Evolutionary conservation across 2,888 invertebrate species (phyloP).

Genomic region (Hoplodrina blanda): DNA sequence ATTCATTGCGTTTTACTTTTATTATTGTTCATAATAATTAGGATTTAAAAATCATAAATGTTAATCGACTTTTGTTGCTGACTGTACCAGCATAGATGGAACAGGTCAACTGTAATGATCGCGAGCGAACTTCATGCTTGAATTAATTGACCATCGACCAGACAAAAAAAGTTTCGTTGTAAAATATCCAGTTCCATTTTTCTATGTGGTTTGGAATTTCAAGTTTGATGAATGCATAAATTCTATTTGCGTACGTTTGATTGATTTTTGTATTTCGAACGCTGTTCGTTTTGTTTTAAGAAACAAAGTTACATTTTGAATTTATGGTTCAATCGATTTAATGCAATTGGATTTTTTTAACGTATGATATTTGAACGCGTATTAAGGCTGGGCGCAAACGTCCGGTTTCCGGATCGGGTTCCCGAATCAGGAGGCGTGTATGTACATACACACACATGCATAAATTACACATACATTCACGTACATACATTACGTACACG

Average conservation of each 20-base stretch:
- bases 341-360: neutral
- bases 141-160: constrained; percentile 24
- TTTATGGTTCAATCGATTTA: constrained; percentile 5
- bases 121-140: constrained; percentile 25
- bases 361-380: neutral
- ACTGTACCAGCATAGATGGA: constrained; percentile 8
- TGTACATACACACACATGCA: too few relatives aligned
- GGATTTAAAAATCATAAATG: too few relatives aligned
- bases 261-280: constrained; percentile 38
- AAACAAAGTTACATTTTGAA: neutral
- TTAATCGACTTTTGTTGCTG: too few relatives aligned
- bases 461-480: too few relatives aligned
- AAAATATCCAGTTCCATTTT: constrained; percentile 1
- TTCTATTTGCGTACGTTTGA: constrained; percentile 31
- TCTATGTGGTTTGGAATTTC: constrained; percentile 8
- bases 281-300: neutral
- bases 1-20: too few relatives aligned
- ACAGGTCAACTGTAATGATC: constrained; percentile 43
- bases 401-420: too few relatives aligned
- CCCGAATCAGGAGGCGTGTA: too few relatives aligned
- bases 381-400: too few relatives aligned
- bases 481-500: too few relatives aligned
- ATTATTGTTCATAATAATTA: too few relatives aligned
- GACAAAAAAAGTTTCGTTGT: constrained; percentile 4
- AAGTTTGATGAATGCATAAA: constrained; percentile 16